A percentile compares a stretch with the other conserved stretches of the same genome.
phyloP scores from a whole-genome alignment of 2,888 invertebrate genomes.

The Oxystoma pomonae region DNA sequence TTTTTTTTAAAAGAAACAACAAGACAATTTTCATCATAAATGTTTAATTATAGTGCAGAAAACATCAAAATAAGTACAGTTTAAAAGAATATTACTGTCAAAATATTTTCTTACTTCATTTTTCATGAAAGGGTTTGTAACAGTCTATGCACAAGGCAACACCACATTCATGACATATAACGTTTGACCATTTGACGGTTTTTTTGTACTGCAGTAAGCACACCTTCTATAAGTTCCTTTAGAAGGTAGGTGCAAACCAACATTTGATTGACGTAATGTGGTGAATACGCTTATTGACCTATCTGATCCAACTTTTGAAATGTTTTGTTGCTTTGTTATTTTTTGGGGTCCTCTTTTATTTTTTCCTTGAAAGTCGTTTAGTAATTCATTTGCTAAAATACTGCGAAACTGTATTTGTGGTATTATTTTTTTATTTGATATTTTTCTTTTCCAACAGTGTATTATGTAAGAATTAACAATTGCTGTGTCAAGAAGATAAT shows the following conservation, averaged over 20 bases:
- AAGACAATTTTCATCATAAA: too few species aligned
- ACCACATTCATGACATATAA: background rate
- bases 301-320: too few species aligned
- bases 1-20: too few species aligned
- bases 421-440: constrained; percentile 4
- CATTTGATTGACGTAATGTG: too few species aligned
- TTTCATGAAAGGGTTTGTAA: background rate
- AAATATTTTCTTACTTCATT: too few species aligned
- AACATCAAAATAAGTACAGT: too few species aligned
- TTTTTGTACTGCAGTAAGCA: background rate
- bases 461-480: constrained; percentile 2
- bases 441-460: background rate
- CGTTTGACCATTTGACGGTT: background rate
- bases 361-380: constrained; percentile 2
- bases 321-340: background rate
- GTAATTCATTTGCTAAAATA: background rate
- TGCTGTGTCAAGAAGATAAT: background rate
- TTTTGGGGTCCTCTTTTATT: background rate
- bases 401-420: constrained; percentile 9
- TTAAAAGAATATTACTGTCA: too few species aligned
- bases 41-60: too few species aligned
- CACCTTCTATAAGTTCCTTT: too few species aligned
- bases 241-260: too few species aligned
- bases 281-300: too few species aligned
- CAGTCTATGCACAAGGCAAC: background rate